Percentiles rank a stretch among this genome's conserved stretches.
These are phyloP conservation scores for Phrynocephalus versicolor DNA, from an alignment of 2,113 vertebrate species.

Conservation along the genomic window DNA sequence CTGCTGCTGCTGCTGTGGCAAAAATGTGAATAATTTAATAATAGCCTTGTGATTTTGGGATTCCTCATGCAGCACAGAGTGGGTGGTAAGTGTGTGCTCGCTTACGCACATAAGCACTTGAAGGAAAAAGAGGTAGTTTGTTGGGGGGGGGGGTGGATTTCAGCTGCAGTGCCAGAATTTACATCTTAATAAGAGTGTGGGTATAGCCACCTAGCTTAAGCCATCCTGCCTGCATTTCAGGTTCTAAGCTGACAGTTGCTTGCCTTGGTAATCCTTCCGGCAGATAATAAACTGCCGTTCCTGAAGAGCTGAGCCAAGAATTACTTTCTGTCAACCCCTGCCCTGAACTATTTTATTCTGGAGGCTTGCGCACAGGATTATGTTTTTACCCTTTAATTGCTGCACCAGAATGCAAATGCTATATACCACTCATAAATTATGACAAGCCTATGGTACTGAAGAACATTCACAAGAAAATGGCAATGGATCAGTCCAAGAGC, in stretches of 20 bases:
- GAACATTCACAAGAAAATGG: background rate
- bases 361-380: background rate
- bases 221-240: background rate
- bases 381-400: constrained; percentile 16
- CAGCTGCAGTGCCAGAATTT: background rate
- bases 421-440: background rate
- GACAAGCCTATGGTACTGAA: background rate
- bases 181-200: constrained; percentile 36
- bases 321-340: constrained; percentile 5
- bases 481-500: too few relatives aligned
- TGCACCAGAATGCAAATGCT: background rate
- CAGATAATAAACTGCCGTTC: constrained; percentile 15
- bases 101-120: constrained; percentile 40
- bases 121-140: constrained; percentile 10
- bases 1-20: constrained; percentile 62
- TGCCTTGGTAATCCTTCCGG: constrained; percentile 28
- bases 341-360: background rate
- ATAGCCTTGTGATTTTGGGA: constrained; percentile 55
- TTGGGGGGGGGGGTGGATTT: too few relatives aligned
- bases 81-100: constrained; percentile 41
- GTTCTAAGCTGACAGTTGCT: constrained; percentile 24
- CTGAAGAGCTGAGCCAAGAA: background rate
- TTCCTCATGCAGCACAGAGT: constrained; percentile 40
- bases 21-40: constrained; percentile 68
- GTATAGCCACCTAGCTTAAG: constrained; percentile 10